Base-by-base conservation (phyloP, 2,797 vertebrate genomes). In the Lacerta bilineata region DNA sequence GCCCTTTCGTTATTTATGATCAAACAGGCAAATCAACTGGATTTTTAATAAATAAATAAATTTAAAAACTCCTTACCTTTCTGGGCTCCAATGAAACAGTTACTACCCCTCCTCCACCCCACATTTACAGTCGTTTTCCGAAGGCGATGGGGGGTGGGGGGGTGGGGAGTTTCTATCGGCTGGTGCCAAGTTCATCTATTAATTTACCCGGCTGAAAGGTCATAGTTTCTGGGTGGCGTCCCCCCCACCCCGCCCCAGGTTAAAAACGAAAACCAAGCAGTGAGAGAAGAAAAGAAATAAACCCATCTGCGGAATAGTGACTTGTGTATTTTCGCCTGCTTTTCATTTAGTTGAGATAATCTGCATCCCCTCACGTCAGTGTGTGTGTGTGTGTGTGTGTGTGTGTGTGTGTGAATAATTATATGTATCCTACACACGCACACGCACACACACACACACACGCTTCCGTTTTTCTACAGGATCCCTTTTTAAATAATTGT, bases 401-500 rank as follows among this genome's bases (percentile, higher is more conserved):
- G 27, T 68, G 23, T 68, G 17, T 77, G 72, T 41, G 74, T n/a
- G 18, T 39, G 55, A 10, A 13, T 36, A 20, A n/a, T 17, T 29
- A 61, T 80, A 15, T 55, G 50, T 9, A 33, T 80, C 9, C 3
- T 33, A 80, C 23, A 17, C 18, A 2, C 36, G 8, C 76, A 33
- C 39, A 9, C 39, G 66, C 15, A n/a, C 36, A 76, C 55, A 18
- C 23, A 50, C 46, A 59, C n/a, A 11, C 55, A 29, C 5, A 6
- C 7, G 43, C 4, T 66, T 27, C 15, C 39, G 20, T 64, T 64
- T 43, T 4, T 36, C n/a, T n/a, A 10, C n/a, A 11, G 27, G 43
- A 50, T 64, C 39, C 20, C 59, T 81, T 66, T 59, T 20, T 7
- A 33, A 77, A 83, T 10, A 13, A 36, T 91, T 90, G 91, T 91